Evolutionary conservation across 1,140 invertebrate species (phyloP), one percentile per base, ranked within the genome.

Genomic region (Ceratitis capitata): DNA sequence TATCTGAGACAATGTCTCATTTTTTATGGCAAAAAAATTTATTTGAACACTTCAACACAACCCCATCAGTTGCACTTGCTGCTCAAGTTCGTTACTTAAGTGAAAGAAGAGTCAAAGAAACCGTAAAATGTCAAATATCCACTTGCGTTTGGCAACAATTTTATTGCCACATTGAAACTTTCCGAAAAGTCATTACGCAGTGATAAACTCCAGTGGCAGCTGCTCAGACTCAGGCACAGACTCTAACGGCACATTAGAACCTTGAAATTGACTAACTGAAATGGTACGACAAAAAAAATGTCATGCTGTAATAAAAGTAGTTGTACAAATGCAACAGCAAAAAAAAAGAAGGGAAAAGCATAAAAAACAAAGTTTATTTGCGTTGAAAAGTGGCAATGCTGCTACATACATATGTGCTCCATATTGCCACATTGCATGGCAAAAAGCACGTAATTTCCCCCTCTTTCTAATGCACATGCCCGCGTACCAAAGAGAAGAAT

Each of bases 231-330:
- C 61, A 19, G 39, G 61, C 32, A 35, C 61, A 39, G 61, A 35
- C 32, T 39, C 61, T 39, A 69, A 69, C 61, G 61, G 39, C 61
- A 69, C 32, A 69, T 69, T 35, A 69, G 32, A 69, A 69, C 61
- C 61, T 35, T 69, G 61, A 69, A 69, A 69, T 35, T 69, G 32
- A 69, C 61, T 69, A 69, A 69, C 61, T 69, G 35, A 69, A 69
- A 69, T 39, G 61, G 12, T 32, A 29, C 61, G 39, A 35, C 61
- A 69, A 35, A 39, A 16, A 32, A 69, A 69, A 14, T 69, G 61
- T 32, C 6, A 12, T 19, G 26, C 61, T 6, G 5, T 16, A 64
- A 1, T 64, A 12, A 61, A 26, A 10, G 51, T n/a, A 53, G 9
- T 4, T 19, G 51, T 1, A 23, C 6, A 23, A 3, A 56, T 6